A percentile compares a stretch with the other conserved stretches of the same genome.
Evolutionary conservation across 1,140 invertebrate species (phyloP).

Genomic region (Neotoxoptera formosana): DNA sequence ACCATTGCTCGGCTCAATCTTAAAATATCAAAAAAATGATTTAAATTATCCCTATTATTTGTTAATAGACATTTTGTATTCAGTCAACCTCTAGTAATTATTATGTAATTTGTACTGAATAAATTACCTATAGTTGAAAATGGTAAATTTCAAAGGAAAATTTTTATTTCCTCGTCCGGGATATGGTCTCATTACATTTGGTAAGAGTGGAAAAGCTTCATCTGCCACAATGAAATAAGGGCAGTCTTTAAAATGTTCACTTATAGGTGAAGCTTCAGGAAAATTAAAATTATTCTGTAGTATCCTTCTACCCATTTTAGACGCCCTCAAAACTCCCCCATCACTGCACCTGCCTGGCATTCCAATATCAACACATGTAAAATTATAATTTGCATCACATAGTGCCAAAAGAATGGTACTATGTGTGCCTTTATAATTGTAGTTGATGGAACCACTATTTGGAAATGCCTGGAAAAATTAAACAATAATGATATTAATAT

Average conservation of each 20-base stretch:
- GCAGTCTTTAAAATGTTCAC: neutral
- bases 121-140: neutral
- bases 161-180: neutral
- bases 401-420: neutral
- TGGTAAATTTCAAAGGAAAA: neutral
- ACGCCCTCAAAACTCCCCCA: neutral
- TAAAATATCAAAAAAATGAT: no score
- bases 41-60: no score
- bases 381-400: neutral
- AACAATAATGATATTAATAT: no score
- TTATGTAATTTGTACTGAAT: neutral
- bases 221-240: constrained; percentile 15
- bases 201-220: neutral
- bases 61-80: neutral
- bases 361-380: neutral
- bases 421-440: neutral
- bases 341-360: no score
- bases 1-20: no score
- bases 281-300: neutral
- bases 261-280: neutral
- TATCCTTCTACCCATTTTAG: neutral
- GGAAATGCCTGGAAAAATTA: neutral
- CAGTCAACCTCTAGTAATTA: neutral
- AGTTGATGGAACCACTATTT: neutral
- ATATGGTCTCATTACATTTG: constrained; percentile 3